Percentiles rank a stretch among this genome's conserved stretches.
phyloP scores from a whole-genome alignment of 1,140 invertebrate genomes.

The Pinna nobilis region DNA sequence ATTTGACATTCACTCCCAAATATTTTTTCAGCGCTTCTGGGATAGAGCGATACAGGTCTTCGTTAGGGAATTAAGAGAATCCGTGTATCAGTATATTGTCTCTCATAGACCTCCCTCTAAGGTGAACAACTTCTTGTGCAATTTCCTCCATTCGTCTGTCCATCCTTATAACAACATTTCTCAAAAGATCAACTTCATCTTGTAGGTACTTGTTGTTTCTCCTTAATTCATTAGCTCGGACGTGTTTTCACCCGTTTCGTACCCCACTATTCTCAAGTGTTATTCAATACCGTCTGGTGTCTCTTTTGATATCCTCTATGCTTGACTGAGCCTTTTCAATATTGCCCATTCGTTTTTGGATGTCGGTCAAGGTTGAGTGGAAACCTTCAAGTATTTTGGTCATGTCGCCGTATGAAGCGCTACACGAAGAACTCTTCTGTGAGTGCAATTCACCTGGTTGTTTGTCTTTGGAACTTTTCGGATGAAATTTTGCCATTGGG shows the following conservation, averaged over 20 bases:
- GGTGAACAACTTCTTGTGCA: not conserved
- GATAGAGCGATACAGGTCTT: not conserved
- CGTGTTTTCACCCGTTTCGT: not conserved
- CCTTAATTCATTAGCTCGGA: not conserved
- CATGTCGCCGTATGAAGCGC: not conserved
- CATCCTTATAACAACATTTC: not conserved
- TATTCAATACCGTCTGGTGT: not conserved
- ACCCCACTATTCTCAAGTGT: not conserved
- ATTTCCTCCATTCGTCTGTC: too few relatives aligned
- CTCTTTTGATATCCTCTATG: not conserved
- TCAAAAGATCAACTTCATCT: not conserved
- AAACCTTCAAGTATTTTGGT: not conserved
- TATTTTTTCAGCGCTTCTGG: not conserved
- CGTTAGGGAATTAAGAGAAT: too few relatives aligned
- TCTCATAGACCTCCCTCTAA: not conserved
- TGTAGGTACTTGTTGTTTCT: not conserved
- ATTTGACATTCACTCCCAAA: not conserved
- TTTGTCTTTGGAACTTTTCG: not conserved
- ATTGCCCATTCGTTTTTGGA: not conserved
- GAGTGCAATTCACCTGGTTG: not conserved
- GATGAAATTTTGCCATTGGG: not conserved
- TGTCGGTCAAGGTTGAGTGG: not conserved
- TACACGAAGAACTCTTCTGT: not conserved
- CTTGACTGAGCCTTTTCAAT: not conserved
- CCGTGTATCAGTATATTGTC: too few relatives aligned